Conservation (phyloP, 37 sponge, comb jelly and placozoan genomes). For the Chondrosia reniformis region DNA sequence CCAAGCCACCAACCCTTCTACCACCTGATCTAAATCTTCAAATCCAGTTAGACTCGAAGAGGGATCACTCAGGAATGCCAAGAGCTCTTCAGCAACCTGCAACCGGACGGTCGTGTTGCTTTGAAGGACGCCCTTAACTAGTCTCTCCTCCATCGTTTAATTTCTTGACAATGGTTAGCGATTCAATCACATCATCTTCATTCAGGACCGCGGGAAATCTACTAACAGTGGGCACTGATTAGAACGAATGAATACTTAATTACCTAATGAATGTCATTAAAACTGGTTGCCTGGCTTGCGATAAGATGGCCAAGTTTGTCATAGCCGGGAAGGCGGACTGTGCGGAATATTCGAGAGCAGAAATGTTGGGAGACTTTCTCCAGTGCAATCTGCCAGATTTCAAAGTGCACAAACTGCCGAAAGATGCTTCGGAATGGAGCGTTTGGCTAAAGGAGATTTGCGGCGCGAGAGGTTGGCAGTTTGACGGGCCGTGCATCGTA, state of each 20-base stretch:
- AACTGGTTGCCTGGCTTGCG: background rate
- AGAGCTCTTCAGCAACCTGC: conserved; percentile 44
- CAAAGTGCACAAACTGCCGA: conserved; percentile 70
- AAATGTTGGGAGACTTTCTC: conserved; percentile 86
- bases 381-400: conserved; percentile 72
- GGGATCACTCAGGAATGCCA: conserved; percentile 37
- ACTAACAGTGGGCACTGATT: conserved; percentile 13
- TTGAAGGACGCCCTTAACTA: conserved; percentile 45
- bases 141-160: conserved; percentile 49
- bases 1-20: conserved; percentile 48
- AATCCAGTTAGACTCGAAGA: conserved; percentile 26
- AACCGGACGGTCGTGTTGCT: conserved; percentile 60
- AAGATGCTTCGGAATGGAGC: conserved; percentile 68
- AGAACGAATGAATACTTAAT: background rate
- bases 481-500: conserved; percentile 75
- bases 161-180: background rate
- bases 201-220: conserved; percentile 11
- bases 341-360: conserved; percentile 78
- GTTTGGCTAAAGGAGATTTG: conserved; percentile 64
- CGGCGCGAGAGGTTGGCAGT: conserved; percentile 47
- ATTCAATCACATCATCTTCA: conserved; percentile 4
- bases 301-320: conserved; percentile 91
- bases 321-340: conserved; percentile 83
- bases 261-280: conserved; percentile 14
- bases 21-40: conserved; percentile 50